Evolutionary conservation across 1,140 invertebrate species (phyloP), one percentile per base, ranked within the genome.

Genomic region (Lasaia peninsularis): DNA sequence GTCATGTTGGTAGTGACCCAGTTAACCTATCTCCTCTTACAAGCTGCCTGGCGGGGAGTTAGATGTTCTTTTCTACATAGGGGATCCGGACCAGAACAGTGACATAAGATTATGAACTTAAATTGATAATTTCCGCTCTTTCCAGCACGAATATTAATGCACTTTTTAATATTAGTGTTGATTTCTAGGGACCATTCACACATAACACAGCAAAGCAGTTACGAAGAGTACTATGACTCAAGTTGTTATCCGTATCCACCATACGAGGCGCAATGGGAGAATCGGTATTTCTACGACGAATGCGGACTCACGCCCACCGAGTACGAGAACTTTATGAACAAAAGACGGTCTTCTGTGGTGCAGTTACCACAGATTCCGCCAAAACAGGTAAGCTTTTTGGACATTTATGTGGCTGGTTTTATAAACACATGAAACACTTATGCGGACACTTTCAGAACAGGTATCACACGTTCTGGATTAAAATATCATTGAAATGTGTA

Each of bases 261-360:
- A 11, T 91, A 93, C 62, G 92, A 94, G 50, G 92, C 94, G 62
- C 91, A 94, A 70, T 94, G 93, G 93, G 92, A 94, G 65, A 92
- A 92, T 75, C 90, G 79, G 40, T 89, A 87, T 66, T 78, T 86
- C 58, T 80, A 68, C 54, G 74, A 87, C 40, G 82, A 86, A 53
- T 83, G 80, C 24, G 84, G 84, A 8, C 73, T 85, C 34, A 80
- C 78, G n/a, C 76, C 81, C 10, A 83, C 73, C 2, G 85, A 86
- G 67, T 85, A 83, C 54, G 82, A 88, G 62, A 86, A 85, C 54
- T 77, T 83, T 56, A 60, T 88, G 44, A 86, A 88, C 33, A 91
- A 91, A 62, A 78, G 89, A 32, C 78, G 88, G 4, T 89, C 90
- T 3, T 90, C 89, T n/a, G 84, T 88, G 56, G 86, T 90, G 52